Evolutionary conservation across 2,888 invertebrate genomes (phyloP).

Genomic region (Apoda limacodes): DNA sequence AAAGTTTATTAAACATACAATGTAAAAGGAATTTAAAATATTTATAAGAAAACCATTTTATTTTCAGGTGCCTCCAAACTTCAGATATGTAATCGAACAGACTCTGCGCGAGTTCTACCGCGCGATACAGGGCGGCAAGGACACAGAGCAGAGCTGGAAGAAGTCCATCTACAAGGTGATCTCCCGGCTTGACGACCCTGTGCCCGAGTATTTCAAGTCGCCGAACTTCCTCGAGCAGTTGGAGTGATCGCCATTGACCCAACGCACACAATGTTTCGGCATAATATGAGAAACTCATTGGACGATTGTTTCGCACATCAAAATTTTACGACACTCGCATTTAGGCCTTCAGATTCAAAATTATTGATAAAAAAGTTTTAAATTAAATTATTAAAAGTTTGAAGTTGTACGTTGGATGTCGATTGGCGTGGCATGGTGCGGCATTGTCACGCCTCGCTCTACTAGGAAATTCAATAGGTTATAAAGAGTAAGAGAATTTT

Average conservation of each 20-base stretch:
- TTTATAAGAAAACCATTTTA: not conserved
- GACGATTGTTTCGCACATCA: constrained; percentile 68
- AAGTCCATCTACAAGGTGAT: constrained; percentile 99
- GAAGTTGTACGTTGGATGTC: constrained; percentile 61
- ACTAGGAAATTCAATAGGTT: constrained; percentile 67
- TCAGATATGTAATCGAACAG: constrained; percentile 97
- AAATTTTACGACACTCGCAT: constrained; percentile 76
- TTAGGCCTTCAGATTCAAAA: constrained; percentile 76
- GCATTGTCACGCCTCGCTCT: constrained; percentile 38
- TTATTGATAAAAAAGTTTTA: constrained; percentile 63
- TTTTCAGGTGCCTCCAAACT: constrained; percentile 94
- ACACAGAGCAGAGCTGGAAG: constrained; percentile 99
- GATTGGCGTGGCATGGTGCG: constrained; percentile 32
- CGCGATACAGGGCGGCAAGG: constrained; percentile 96
- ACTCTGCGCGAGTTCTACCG: constrained; percentile 99
- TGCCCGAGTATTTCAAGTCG: constrained; percentile 99
- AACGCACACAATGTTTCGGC: constrained; percentile 49
- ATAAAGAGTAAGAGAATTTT: constrained; percentile 65
- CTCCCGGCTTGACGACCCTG: constrained; percentile 97
- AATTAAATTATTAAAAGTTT: constrained; percentile 60
- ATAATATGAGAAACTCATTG: constrained; percentile 38
- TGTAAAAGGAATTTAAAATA: not conserved
- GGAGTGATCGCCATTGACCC: constrained; percentile 74
- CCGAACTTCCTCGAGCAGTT: constrained; percentile 99
- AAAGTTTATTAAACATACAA: not conserved